Evolutionary conservation across 2,797 vertebrate genomes (phyloP).

Genomic region (Telmatherina bonti): DNA sequence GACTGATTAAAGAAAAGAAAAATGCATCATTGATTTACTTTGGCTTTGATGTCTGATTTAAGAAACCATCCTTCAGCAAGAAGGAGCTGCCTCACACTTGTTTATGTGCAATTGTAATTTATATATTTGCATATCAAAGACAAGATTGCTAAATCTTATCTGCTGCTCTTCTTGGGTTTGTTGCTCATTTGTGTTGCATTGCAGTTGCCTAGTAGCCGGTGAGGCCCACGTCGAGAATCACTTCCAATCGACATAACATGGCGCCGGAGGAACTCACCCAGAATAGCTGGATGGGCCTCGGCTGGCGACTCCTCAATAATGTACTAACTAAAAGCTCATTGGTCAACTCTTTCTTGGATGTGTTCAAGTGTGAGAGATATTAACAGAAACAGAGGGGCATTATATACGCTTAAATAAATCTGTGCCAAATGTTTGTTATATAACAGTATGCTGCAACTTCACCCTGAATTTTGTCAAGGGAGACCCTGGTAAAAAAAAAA

Average conservation of each 20-base stretch:
- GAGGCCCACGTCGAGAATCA: constrained; percentile 46
- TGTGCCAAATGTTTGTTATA: constrained; percentile 14
- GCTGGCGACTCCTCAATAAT: constrained; percentile 57
- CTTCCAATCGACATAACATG: constrained; percentile 64
- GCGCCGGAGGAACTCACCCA: constrained; percentile 62
- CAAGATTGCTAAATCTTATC: constrained; percentile 52
- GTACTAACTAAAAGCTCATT: constrained; percentile 53
- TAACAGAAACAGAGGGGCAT: constrained; percentile 27
- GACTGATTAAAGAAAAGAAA: constrained; percentile 34
- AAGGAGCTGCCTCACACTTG: constrained; percentile 40
- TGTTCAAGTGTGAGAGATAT: constrained; percentile 31
- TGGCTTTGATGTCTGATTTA: constrained; percentile 68
- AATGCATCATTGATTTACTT: constrained; percentile 47
- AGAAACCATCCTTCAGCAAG: constrained; percentile 54
- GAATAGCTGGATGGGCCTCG: constrained; percentile 68
- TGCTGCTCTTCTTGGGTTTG: constrained; percentile 37
- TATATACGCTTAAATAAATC: constrained; percentile 22
- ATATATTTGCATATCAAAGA: constrained; percentile 70
- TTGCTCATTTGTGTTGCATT: constrained; percentile 31
- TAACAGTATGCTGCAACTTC: constrained; percentile 24
- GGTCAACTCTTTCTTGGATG: constrained; percentile 34
- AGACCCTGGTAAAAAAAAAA: neutral
- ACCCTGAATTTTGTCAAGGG: constrained; percentile 13
- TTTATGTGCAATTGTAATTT: constrained; percentile 55
- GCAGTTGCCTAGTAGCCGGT: constrained; percentile 70